Evolutionary conservation across 2,113 vertebrate genomes (phyloP).

Genomic region (Triplophysa rosa): DNA sequence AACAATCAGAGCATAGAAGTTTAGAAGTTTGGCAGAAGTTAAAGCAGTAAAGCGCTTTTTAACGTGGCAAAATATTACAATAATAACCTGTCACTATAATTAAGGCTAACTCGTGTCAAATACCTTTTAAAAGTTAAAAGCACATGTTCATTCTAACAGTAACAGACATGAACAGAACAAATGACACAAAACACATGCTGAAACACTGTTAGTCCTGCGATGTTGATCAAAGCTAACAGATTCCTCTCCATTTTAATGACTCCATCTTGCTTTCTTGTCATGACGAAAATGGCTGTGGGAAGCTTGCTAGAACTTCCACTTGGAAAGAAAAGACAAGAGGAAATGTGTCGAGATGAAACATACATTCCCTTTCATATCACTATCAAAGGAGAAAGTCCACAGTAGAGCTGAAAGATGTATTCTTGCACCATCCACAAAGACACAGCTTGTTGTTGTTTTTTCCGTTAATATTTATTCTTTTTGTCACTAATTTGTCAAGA

Average conservation of each 20-base stretch:
- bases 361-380: constrained; percentile 38
- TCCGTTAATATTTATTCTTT: constrained; percentile 6
- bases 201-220: constrained; percentile 29
- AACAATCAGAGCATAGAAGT: too few relatives aligned
- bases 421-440: constrained; percentile 5
- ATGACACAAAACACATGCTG: neutral
- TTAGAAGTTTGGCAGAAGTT: too few relatives aligned
- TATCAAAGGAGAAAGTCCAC: constrained; percentile 47
- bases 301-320: constrained; percentile 16
- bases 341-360: constrained; percentile 39
- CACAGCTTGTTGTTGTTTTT: constrained; percentile 1
- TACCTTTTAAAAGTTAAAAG: neutral
- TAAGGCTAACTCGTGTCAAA: too few relatives aligned
- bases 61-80: neutral
- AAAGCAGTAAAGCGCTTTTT: too few relatives aligned
- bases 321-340: constrained; percentile 2
- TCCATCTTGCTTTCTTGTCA: constrained; percentile 25
- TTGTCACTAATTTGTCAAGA: neutral
- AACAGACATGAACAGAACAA: neutral
- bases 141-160: neutral
- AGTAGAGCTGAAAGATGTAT: constrained; percentile 11
- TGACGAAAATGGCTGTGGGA: constrained; percentile 29
- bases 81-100: neutral
- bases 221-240: constrained; percentile 29
- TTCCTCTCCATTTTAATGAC: constrained; percentile 15